phyloP scores from a whole-genome alignment of 2,797 vertebrate genomes.

The Betta splendens region DNA sequence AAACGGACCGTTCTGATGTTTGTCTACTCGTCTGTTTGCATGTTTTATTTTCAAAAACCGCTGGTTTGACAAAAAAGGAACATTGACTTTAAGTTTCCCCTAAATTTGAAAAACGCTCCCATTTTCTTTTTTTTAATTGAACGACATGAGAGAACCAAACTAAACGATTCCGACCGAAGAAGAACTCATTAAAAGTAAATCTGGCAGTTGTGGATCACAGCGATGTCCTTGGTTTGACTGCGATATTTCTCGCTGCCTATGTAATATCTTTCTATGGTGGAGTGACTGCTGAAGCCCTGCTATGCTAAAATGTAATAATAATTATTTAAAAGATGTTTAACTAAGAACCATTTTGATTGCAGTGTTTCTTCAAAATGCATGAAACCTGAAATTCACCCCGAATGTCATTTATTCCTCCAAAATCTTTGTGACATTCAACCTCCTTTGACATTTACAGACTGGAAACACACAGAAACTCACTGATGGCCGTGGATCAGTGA shows the following conservation, averaged over 20 bases:
- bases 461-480: slow-evolving; percentile 52
- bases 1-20: slow-evolving; percentile 80
- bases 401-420: slow-evolving; percentile 37
- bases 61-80: slow-evolving; percentile 59
- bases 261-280: slow-evolving; percentile 51
- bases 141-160: slow-evolving; percentile 47
- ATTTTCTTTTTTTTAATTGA: slow-evolving; percentile 62
- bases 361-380: slow-evolving; percentile 60
- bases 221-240: slow-evolving; percentile 60
- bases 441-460: slow-evolving; percentile 59
- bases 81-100: slow-evolving; percentile 55
- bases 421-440: slow-evolving; percentile 29
- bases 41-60: slow-evolving; percentile 69
- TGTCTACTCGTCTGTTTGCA: slow-evolving; percentile 81
- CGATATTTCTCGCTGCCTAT: slow-evolving; percentile 51
- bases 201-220: slow-evolving; percentile 50
- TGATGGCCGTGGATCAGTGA: slow-evolving; percentile 56
- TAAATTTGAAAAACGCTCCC: slow-evolving; percentile 52
- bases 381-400: slow-evolving; percentile 28
- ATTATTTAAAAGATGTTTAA: slow-evolving; percentile 61
- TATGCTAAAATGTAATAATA: slow-evolving; percentile 67
- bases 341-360: slow-evolving; percentile 53
- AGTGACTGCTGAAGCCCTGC: slow-evolving; percentile 55
- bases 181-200: slow-evolving; percentile 64
- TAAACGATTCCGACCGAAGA: slow-evolving; percentile 39